phyloP scores from a whole-genome alignment of 2,888 invertebrate species.

The Lapara coniferarum region DNA sequence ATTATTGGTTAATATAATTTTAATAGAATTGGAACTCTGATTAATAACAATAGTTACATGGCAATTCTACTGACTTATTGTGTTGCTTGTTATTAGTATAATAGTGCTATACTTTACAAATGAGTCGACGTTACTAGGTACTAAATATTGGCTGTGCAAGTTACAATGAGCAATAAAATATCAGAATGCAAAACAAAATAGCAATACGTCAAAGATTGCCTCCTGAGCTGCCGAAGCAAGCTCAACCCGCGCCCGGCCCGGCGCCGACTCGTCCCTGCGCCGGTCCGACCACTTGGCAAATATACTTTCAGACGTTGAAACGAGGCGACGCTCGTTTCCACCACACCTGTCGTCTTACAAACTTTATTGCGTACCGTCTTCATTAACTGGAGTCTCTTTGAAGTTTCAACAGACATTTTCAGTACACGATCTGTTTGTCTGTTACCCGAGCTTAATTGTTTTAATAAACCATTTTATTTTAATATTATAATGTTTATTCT shows the following conservation, averaged over 20 bases:
- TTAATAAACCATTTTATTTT: slow-evolving; percentile 27
- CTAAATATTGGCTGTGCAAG: no score
- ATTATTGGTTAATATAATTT: no score
- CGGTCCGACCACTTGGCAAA: slow-evolving; percentile 31
- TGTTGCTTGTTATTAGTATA: no score
- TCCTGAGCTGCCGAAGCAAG: slow-evolving; percentile 44
- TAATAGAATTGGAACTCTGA: no score
- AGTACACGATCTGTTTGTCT: slow-evolving; percentile 39
- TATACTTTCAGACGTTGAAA: slow-evolving; percentile 36
- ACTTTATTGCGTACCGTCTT: slow-evolving; percentile 67
- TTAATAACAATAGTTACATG: no score
- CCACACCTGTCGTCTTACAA: slow-evolving; percentile 59
- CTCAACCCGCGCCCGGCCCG: slow-evolving; percentile 13
- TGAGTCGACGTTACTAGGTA: no score
- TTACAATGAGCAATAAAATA: slow-evolving; percentile 39
- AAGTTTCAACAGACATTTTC: slow-evolving; percentile 52
- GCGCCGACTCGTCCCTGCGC: background rate
- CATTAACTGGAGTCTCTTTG: slow-evolving; percentile 64
- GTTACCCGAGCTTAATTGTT: slow-evolving; percentile 27
- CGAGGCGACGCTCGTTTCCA: slow-evolving; percentile 46
- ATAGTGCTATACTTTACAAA: no score
- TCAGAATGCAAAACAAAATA: slow-evolving; percentile 35
- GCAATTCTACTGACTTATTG: no score
- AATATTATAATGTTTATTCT: background rate
- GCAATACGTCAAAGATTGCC: slow-evolving; percentile 40